Evolutionary conservation across 2,797 vertebrate species (phyloP), one percentile per base, ranked within the genome.

Genomic region (Syngnathus acus): DNA sequence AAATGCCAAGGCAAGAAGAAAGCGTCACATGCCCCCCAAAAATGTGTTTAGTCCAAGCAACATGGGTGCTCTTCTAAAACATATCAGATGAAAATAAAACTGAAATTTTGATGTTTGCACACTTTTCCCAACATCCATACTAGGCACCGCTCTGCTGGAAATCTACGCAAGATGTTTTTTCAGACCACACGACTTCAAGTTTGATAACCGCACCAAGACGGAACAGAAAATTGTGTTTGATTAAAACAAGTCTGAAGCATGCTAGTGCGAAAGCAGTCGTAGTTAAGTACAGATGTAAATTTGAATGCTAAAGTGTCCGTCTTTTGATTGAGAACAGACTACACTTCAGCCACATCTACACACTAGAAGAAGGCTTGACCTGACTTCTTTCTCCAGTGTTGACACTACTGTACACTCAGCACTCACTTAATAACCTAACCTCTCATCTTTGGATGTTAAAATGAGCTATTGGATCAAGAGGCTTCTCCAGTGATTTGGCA

Each of bases 401-500:
- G 21, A 43, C 40, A 62, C 23, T 26, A 26, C 60, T 45, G 6
- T 43, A 11, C 59, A 42, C 39, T 60, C 59, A 26, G 7, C 42
- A 45, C 21, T 62, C 60, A 26, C 26, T 17, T 14, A 26, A 43
- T 62, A 62, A 40, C 45, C 60, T 23, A 62, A 62, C 37, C 19
- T 62, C 60, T 62, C 60, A 45, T 62, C 21, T 26, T 45, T 62
- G 42, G 26, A 62, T 32, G 21, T 62, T 26, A 8, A 45, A 19
- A 62, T 23, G 21, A 45, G 60, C 40, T 45, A 43, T 62, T 26
- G 11, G 67, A 76, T 76, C 58, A 75, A 43, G 76, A 76, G 26
- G 66, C 69, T 68, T 74, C 75, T 66, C 73, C 72, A 66, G 71
- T 76, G 78, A 84, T 78, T 73, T 80, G 79, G 73, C 75, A 82